Base-by-base conservation (phyloP, 2,888 invertebrate species). In the Hedya salicella region DNA sequence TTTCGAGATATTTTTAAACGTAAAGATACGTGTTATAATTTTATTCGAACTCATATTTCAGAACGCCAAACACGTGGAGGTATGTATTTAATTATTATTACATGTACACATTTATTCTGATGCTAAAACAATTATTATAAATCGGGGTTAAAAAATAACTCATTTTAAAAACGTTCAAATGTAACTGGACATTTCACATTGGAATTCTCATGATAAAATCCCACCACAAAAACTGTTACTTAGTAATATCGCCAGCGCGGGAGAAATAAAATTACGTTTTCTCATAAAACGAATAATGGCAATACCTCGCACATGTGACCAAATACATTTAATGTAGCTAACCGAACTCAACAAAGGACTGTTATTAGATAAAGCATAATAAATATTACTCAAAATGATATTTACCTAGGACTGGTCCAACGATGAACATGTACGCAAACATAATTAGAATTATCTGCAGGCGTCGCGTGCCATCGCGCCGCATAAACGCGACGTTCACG, bases 361-460 rank as follows among this genome's bases (percentile, higher is more conserved):
- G 16, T 14, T 6, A 50, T n/a, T 36, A 16, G 32, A 40, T 48
- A 61, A 48, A 32, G 8, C 6, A 25, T 25, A n/a, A 30, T 40
- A 14, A 16, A 48, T 40, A 21, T 50, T 36, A 42, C 64, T 64
- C 52, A 52, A 63, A 52, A 57, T 57, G 30, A 75, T 79, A 75
- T 75, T 89, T 89, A 93, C 93, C 93, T 72, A 92, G 76, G 52
- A 91, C 89, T 49, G 93, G 93, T 87, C 93, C 93, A 70, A 91
- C 91, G 81, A 92, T 87, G 80, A 92, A 81, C 88, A 93, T 91
- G 74, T 92, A 90, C 0, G 91, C 84, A 70, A 91, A 80, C 82
- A 93, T 81, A 56, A 91, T 83, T 59, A 93, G 74, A 64, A 91
- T 79, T 53, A 93, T 86, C 76, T 92, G 91, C 46, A 89, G 68